Evolutionary conservation across 2,888 invertebrate genomes (phyloP), one percentile per base, ranked within the genome.

Genomic region (Trissoscelio sp.): DNA sequence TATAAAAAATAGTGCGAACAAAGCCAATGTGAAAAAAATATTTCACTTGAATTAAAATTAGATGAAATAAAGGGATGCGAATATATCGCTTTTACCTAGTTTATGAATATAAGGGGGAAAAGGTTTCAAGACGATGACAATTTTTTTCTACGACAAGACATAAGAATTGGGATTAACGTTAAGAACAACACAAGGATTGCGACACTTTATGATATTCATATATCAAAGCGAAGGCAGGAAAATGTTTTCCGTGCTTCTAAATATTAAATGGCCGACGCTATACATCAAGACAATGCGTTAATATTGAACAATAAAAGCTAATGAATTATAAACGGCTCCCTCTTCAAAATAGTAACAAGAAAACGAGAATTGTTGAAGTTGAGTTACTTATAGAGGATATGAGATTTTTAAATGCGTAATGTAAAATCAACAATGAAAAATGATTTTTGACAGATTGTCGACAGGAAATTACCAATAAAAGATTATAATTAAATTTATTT

Each of bases 181-280:
- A 9, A 20, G 34, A 22, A 44, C 53, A 55, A 44, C 14, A 11
- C 42, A n/a, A 64, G 22, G 20, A 22, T 7, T 37, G 55, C 22
- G 44, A 44, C 55, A 42, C 34, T 67, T 67, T 55, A 57, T 48
- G 55, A 28, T 31, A 53, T 31, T 57, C 53, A 42, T 64, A 64
- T 46, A 67, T 34, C 48, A 48, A 37, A 37, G 12, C 14, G 51
- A 42, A 44, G 22, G 22, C 16, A 60, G 28, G 55, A 28, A 24
- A 44, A 60, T 44, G 14, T 44, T 44, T 60, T 42, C 12, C 28
- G 24, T 22, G 24, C 12, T 7, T 60, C 11, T 60, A 42, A 60
- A 44, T 60, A 60, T 24, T 14, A 24, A 60, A 44, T 11, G 60
- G 5, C 39, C n/a, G 39, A 12, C 60, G 44, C 12, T 11, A 37